A percentile compares a stretch with the other conserved stretches of the same genome.
phyloP scores from a whole-genome alignment of 1,140 invertebrate genomes.

The Saxidomus purpurata region DNA sequence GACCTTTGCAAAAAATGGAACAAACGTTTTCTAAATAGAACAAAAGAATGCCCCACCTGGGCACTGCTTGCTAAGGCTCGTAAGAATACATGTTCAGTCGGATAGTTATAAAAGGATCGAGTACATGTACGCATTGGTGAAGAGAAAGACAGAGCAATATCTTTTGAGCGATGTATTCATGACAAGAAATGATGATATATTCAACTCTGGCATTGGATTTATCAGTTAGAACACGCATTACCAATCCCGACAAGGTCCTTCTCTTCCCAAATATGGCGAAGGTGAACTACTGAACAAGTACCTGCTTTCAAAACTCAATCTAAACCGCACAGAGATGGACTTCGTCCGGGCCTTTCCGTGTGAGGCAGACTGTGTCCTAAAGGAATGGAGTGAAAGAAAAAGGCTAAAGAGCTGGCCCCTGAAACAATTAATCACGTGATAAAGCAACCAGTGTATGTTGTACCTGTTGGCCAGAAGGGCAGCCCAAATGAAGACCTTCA shows the following conservation, averaged over 20 bases:
- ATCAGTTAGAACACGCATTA: neutral
- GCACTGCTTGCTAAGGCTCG: neutral
- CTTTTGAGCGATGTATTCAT: conserved; percentile 22
- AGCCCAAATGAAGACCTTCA: conserved; percentile 12
- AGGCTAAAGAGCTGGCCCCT: conserved; percentile 13
- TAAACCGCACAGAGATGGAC: conserved; percentile 9
- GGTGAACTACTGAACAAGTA: neutral
- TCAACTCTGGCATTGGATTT: neutral
- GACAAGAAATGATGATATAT: neutral
- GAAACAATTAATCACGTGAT: neutral
- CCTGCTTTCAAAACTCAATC: neutral
- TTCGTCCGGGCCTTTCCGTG: conserved; percentile 50
- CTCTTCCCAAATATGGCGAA: neutral
- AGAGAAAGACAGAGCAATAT: neutral
- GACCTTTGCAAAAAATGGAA: neutral
- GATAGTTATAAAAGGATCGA: neutral
- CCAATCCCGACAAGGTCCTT: neutral
- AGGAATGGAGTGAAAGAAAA: conserved; percentile 31
- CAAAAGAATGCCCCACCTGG: neutral
- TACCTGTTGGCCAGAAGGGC: conserved; percentile 17
- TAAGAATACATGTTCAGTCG: neutral
- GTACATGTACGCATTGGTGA: neutral
- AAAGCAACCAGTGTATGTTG: neutral
- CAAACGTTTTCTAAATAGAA: neutral
- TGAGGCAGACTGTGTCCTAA: neutral